Percentiles rank a stretch among this genome's conserved stretches.
Evolutionary conservation across 2,888 invertebrate species (phyloP).

Genomic region (Drosophila yooni): DNA sequence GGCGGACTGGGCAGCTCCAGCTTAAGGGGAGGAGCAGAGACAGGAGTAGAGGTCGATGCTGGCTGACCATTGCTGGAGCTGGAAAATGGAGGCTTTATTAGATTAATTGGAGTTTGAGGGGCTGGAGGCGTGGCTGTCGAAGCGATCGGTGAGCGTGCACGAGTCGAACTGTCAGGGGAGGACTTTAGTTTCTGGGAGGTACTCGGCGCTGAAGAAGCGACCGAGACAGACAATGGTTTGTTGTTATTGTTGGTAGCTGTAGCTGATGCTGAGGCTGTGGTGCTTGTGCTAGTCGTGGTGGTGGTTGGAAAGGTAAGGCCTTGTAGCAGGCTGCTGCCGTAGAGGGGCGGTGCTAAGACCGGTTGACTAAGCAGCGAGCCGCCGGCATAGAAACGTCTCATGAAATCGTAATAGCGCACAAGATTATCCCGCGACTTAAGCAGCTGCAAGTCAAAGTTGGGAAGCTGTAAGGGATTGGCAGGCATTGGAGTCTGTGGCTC

Average conservation of each 20-base stretch:
- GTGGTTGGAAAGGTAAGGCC: conserved; percentile 67
- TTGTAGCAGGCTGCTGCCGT: conserved; percentile 67
- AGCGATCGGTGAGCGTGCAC: conserved; percentile 57
- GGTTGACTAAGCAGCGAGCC: conserved; percentile 67
- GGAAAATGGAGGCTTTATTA: conserved; percentile 79
- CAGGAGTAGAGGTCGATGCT: conserved; percentile 62
- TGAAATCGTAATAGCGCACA: conserved; percentile 83
- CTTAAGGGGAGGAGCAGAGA: conserved; percentile 57
- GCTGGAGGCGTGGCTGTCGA: conserved; percentile 49
- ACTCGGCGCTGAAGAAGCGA: conserved; percentile 28
- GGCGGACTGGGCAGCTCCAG: conserved; percentile 70
- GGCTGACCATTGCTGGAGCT: conserved; percentile 70
- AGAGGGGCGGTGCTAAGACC: conserved; percentile 70
- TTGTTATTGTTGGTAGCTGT: conserved; percentile 21
- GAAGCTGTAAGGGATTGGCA: conserved; percentile 23
- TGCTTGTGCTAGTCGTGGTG: conserved; percentile 19
- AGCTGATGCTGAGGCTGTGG: conserved; percentile 17
- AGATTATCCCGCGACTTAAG: conserved; percentile 82
- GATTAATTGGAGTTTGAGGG: conserved; percentile 80
- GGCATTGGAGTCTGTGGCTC: conserved; percentile 12
- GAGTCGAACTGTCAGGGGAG: conserved; percentile 59
- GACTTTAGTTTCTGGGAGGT: conserved; percentile 50
- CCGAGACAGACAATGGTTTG: conserved; percentile 35
- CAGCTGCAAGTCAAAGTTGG: conserved; percentile 74
- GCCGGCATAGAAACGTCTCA: conserved; percentile 82